Base-by-base conservation (phyloP, 2,888 invertebrate genomes). In the Dryocosmus kuriphilus region DNA sequence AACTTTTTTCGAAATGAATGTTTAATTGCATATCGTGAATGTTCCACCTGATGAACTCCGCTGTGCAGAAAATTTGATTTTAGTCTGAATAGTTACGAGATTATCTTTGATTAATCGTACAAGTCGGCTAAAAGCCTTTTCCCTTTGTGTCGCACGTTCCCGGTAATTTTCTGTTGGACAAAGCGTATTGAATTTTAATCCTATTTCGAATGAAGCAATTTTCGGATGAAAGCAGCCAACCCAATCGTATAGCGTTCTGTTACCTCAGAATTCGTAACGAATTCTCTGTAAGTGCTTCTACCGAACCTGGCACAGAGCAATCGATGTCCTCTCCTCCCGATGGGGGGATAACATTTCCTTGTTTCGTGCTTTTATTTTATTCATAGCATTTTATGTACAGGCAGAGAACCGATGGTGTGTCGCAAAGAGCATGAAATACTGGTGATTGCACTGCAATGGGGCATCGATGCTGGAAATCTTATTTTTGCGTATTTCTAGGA, bases 181-280 rank as follows among this genome's bases (percentile, higher is more conserved):
- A 71, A 71, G 71, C 71, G 71, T 30, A 71, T 71, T 71, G 71
- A 71, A 71, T 71, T 71, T 71, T 71, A 71, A 71, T 71, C 71
- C 51, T 30, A 19, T 71, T 71, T 71, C 51, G 71, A 71, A 71
- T 71, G 71, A 71, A 51, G 71, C 71, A 71, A 71, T 71, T 71
- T 71, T 51, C 51, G 27, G 30, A 71, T 71, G 51, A 71, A 71
- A 71, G 51, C 46, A 71, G 71, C 51, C 67, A 71, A 51, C n/a
- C 71, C 71, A 71, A 71, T 51, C 30, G 71, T 27, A 71, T 19
- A 51, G 30, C 27, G n/a, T 71, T 71, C 46, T 30, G 51, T 71
- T 71, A 71, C 71, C 71, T 71, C 71, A 71, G 71, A 71, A 71
- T 71, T 71, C 71, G 51, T 51, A 71, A 71, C 51, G 71, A 71